phyloP scores from a whole-genome alignment of 2,113 vertebrate genomes.

The Elanoides forficatus region DNA sequence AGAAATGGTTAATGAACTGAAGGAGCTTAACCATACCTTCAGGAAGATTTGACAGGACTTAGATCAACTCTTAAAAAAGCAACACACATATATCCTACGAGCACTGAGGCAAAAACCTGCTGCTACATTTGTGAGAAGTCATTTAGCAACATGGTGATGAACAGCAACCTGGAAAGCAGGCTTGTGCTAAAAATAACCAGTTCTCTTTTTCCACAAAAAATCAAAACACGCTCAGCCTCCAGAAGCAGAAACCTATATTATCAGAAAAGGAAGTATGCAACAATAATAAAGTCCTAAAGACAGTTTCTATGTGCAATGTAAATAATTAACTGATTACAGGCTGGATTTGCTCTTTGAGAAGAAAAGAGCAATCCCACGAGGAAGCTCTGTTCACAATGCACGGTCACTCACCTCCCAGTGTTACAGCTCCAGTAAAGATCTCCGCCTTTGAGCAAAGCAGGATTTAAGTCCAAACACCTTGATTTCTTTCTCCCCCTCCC shows the following conservation, averaged over 20 bases:
- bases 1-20: background rate
- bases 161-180: background rate
- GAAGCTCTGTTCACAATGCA: background rate
- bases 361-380: background rate
- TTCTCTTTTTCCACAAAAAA: background rate
- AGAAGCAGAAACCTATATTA: background rate
- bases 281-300: background rate
- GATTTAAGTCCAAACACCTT: background rate
- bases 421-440: background rate
- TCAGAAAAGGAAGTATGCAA: background rate
- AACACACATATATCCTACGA: background rate
- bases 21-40: background rate
- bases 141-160: background rate
- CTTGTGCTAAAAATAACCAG: background rate
- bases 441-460: background rate
- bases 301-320: background rate
- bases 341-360: background rate
- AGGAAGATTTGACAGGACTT: background rate
- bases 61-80: background rate
- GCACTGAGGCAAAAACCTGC: background rate
- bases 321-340: background rate
- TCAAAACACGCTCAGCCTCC: background rate
- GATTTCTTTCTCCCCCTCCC: background rate
- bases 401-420: background rate
- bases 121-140: background rate